Base-by-base conservation (phyloP, 2,113 vertebrate genomes). In the Oplegnathus fasciatus region DNA sequence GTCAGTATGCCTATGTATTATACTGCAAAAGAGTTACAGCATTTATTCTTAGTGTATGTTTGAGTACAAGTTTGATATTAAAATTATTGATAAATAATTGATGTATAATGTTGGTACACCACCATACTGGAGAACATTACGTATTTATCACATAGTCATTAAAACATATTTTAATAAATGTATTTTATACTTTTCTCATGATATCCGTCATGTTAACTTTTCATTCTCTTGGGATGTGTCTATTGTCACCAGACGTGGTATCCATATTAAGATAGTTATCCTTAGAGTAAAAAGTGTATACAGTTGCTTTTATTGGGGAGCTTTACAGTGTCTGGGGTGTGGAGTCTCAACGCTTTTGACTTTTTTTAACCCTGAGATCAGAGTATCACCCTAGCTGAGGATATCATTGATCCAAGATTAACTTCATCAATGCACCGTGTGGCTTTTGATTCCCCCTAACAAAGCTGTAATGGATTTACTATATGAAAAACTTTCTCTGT, bases 361-460 rank as follows among this genome's bases (percentile, higher is more conserved):
- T 37, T 68, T 84, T 75, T 76, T 65, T 46, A 66, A 79, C 76
- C 67, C 77, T 57, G 71, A 75, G 69, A 79, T 86, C 73, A 80
- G 74, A 60, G 64, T 70, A 52, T 78, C 26, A 44, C 54, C 20
- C 48, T 46, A 34, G 28, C 71, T 67, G 77, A 82, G 46, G 52
- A 57, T 67, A 50, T 52, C 44, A 84, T 82, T 68, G 75, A 90
- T 85, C 60, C 9, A 67, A 85, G 88, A 82, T 90, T 83, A 86
- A 68, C 55, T 68, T 78, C 55, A 64, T 84, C 84, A 89, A 84
- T 89, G 61, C 70, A 13, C 62, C 48, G 34, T 76, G 78, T 57
- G 54, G 69, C 82, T 83, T 75, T 71, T 79, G 82, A 79, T 78
- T 74, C 50, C 70, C 55, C 8, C 30, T 68, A 73, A 76, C 82